These are phyloP conservation scores for Thamnophis sirtalis DNA, from an alignment of 2,113 vertebrate genomes.

Conservation along the genomic window DNA sequence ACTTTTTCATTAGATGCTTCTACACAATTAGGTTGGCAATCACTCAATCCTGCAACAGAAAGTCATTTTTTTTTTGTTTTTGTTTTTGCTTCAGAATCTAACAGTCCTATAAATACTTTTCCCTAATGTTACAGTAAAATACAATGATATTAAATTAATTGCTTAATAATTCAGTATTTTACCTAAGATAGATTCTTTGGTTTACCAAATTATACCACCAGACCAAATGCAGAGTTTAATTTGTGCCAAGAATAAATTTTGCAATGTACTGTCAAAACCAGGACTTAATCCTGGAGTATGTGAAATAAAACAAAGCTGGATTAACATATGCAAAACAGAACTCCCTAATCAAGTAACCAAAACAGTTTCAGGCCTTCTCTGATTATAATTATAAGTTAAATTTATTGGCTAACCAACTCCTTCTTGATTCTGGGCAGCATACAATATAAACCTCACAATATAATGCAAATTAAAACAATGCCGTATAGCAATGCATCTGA, in stretches of 20 bases:
- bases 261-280: not conserved
- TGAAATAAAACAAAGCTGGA: not conserved
- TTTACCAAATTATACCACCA: not conserved
- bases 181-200: not conserved
- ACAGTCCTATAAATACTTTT: not conserved
- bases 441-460: not conserved
- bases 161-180: not conserved
- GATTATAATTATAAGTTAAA: not conserved
- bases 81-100: not conserved
- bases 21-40: not conserved
- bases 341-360: not conserved
- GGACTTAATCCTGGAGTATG: not conserved
- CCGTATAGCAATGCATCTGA: not conserved
- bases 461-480: not conserved
- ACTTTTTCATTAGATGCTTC: not conserved
- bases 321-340: not conserved
- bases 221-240: not conserved
- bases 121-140: not conserved
- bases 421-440: not conserved
- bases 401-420: not conserved
- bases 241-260: not conserved
- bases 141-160: not conserved
- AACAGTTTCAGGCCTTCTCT: not conserved
- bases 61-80: not conserved
- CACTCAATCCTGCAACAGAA: not conserved